Percentiles rank a stretch among this genome's conserved stretches.
phyloP scores from a whole-genome alignment of 2,888 invertebrate species.

The Entomobrya multifasciata region DNA sequence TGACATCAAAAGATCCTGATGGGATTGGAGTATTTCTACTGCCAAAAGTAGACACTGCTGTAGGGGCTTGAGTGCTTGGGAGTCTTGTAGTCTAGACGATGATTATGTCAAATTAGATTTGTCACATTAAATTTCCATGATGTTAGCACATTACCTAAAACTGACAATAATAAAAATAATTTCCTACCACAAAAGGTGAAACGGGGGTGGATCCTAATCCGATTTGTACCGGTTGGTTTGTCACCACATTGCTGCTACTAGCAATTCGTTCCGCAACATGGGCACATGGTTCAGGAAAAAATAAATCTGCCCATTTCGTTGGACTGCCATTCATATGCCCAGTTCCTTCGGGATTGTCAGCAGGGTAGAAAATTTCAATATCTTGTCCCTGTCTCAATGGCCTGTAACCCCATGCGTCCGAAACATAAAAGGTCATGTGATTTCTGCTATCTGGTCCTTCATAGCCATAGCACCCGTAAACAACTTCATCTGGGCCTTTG shows the following conservation, averaged over 20 bases:
- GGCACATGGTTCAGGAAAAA: slow-evolving; percentile 88
- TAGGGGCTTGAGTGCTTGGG: not conserved
- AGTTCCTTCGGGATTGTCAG: slow-evolving; percentile 79
- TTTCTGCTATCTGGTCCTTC: slow-evolving; percentile 86
- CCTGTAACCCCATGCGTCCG: slow-evolving; percentile 89
- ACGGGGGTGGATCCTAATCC: not conserved
- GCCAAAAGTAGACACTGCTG: slow-evolving; percentile 30
- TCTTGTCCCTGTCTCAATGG: slow-evolving; percentile 87
- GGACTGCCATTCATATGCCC: slow-evolving; percentile 82
- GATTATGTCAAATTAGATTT: too few species aligned
- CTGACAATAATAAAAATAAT: not conserved
- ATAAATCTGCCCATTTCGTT: slow-evolving; percentile 86
- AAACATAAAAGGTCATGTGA: slow-evolving; percentile 87
- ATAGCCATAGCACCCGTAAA: slow-evolving; percentile 91
- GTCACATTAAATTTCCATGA: too few species aligned
- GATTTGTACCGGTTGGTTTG: slow-evolving; percentile 44
- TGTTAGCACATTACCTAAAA: too few species aligned
- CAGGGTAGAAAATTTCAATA: slow-evolving; percentile 85
- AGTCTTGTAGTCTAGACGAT: not conserved
- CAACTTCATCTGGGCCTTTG: slow-evolving; percentile 88
- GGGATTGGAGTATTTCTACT: slow-evolving; percentile 23
- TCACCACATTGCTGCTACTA: slow-evolving; percentile 61
- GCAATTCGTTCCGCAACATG: slow-evolving; percentile 71
- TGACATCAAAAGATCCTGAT: slow-evolving; percentile 58
- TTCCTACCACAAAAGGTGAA: slow-evolving; percentile 26